Evolutionary conservation across 2,888 invertebrate genomes (phyloP).

Genomic region (Lingula anatina): DNA sequence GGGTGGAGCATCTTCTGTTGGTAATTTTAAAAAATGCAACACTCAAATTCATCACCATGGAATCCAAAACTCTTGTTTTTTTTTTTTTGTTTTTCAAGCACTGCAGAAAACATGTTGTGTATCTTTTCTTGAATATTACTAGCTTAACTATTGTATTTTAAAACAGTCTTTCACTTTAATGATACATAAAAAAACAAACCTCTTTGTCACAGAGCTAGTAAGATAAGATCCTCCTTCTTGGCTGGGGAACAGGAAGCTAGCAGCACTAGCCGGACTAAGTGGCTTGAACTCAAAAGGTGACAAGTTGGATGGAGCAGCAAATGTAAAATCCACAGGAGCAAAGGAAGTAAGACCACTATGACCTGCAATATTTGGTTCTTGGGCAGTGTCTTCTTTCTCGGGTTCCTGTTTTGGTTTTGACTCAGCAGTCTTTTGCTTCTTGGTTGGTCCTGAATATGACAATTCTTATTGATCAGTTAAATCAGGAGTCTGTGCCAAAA

Average conservation of each 20-base stretch:
- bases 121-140: no score
- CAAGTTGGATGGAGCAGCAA: constrained; percentile 22
- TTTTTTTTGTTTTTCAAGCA: no score
- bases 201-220: not conserved
- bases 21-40: no score
- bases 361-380: constrained; percentile 11
- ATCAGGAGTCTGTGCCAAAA: no score
- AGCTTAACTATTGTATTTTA: no score
- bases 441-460: not conserved
- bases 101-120: no score
- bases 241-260: constrained; percentile 16
- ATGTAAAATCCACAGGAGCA: constrained; percentile 30
- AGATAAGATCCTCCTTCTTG: constrained; percentile 3
- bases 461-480: not conserved
- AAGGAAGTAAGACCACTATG: constrained; percentile 15
- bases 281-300: constrained; percentile 27
- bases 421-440: not conserved
- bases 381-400: constrained; percentile 7
- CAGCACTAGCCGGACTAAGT: constrained; percentile 28
- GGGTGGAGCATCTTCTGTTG: no score
- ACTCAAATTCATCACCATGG: no score
- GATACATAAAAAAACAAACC: no score
- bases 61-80: no score
- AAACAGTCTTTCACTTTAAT: no score
- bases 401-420: not conserved